Conservation (phyloP, 2,797 vertebrate species). For the Melanotaenia nigrans region DNA sequence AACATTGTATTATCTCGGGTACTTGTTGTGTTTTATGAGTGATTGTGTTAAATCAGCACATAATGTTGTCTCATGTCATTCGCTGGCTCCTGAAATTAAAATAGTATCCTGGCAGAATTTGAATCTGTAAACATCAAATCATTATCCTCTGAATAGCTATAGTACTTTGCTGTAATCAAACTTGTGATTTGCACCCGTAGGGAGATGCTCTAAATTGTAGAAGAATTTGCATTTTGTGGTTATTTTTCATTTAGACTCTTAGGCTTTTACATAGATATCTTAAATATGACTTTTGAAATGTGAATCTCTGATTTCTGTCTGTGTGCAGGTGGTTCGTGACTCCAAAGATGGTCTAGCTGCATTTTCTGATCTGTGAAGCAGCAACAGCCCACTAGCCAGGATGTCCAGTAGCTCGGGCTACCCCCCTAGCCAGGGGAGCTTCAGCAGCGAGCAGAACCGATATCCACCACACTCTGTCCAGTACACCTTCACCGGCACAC, state of each 20-base stretch:
- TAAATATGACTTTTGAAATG: conserved; percentile 19
- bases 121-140: too few relatives aligned
- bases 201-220: too few relatives aligned
- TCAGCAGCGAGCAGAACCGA: conserved; percentile 94
- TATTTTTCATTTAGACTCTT: neutral
- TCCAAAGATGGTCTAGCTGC: conserved; percentile 86
- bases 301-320: conserved; percentile 13
- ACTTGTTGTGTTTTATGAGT: too few relatives aligned
- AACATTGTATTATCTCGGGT: too few relatives aligned
- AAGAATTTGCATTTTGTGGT: neutral
- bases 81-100: too few relatives aligned
- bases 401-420: conserved; percentile 95
- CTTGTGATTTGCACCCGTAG: too few relatives aligned
- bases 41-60: too few relatives aligned
- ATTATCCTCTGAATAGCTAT: too few relatives aligned
- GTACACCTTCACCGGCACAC: conserved; percentile 89
- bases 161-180: too few relatives aligned
- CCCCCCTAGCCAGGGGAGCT: conserved; percentile 95
- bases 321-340: conserved; percentile 85
- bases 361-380: conserved; percentile 82
- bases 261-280: neutral
- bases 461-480: conserved; percentile 95
- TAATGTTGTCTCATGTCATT: too few relatives aligned
- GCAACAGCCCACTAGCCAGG: conserved; percentile 75
- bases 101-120: too few relatives aligned